Conservation (phyloP, 2,797 vertebrate species). For the Lithobates sylvaticus region DNA sequence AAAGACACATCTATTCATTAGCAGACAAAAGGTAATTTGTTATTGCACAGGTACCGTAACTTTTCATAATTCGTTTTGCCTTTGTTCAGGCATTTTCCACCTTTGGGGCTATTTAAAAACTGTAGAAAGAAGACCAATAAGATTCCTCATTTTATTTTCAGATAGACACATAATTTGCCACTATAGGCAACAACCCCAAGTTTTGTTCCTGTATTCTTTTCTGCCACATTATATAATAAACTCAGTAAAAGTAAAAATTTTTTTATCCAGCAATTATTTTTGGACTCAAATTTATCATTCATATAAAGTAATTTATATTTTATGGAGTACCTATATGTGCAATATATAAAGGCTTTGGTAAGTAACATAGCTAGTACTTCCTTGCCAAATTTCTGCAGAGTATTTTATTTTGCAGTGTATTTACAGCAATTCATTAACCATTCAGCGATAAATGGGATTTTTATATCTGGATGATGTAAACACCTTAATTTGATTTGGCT, state of each 20-base stretch:
- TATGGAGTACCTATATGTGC: background rate
- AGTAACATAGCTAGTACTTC: background rate
- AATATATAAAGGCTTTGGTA: background rate
- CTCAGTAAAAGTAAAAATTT: background rate
- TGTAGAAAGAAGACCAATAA: no score
- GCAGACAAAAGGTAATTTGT: no score
- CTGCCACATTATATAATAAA: background rate
- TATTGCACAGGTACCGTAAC: no score
- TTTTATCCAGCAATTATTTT: background rate
- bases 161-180: no score
- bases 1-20: no score
- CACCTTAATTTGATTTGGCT: conserved; percentile 54
- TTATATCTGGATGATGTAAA: conserved; percentile 38
- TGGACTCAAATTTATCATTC: no score
- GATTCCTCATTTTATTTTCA: no score
- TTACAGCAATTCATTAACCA: conserved; percentile 63
- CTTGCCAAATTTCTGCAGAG: background rate
- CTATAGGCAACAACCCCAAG: background rate
- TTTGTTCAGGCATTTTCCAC: background rate
- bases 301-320: background rate
- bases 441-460: conserved; percentile 57
- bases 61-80: background rate
- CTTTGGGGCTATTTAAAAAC: no score
- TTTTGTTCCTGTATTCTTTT: background rate
- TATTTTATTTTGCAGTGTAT: conserved; percentile 4